Percentiles rank a stretch among this genome's conserved stretches.
Evolutionary conservation across 2,888 invertebrate genomes (phyloP).

Genomic region (Tiliacea aurago): DNA sequence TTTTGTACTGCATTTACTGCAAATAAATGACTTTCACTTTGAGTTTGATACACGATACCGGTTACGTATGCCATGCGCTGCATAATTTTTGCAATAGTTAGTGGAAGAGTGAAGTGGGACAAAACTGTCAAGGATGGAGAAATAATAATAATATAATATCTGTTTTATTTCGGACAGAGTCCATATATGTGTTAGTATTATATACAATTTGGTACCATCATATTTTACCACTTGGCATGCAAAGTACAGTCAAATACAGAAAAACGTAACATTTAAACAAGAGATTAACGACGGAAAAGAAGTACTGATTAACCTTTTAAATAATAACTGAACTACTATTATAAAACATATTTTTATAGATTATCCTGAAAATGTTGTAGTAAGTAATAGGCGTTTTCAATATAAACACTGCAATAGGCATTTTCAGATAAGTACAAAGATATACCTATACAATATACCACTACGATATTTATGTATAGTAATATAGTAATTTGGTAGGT

Average conservation of each 20-base stretch:
- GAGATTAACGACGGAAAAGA: neutral
- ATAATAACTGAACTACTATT: neutral
- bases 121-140: neutral
- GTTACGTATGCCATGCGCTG: neutral
- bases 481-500: no score
- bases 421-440: neutral
- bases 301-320: neutral
- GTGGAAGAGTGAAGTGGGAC: neutral
- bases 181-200: no score
- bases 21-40: no score
- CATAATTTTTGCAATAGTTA: neutral
- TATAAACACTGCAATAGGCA: neutral
- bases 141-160: no score
- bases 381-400: neutral
- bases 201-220: neutral
- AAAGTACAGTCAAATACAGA: neutral
- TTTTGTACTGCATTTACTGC: no score
- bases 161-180: no score
- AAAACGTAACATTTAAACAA: neutral
- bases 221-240: neutral
- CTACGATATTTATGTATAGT: neutral
- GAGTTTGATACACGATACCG: neutral
- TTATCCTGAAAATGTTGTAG: neutral
- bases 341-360: neutral
- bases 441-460: neutral